Percentiles rank a stretch among this genome's conserved stretches.
Evolutionary conservation across 2,113 vertebrate species (phyloP).

Genomic region (Athene noctua): DNA sequence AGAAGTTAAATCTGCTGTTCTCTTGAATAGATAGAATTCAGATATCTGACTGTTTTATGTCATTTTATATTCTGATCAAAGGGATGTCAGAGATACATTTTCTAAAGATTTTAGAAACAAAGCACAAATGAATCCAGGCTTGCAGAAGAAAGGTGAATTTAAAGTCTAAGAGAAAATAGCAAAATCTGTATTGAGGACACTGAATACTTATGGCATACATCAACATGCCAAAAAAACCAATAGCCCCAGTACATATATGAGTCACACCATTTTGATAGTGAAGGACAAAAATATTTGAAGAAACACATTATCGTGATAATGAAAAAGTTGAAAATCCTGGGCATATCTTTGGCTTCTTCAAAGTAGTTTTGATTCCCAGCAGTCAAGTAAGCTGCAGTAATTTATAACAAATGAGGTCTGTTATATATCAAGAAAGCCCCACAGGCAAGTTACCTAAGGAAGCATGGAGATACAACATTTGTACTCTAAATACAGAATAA

Average conservation of each 20-base stretch:
- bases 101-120: neutral
- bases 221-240: neutral
- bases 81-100: neutral
- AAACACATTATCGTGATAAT: neutral
- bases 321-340: neutral
- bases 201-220: neutral
- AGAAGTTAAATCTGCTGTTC: neutral
- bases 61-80: neutral
- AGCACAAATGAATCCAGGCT: neutral
- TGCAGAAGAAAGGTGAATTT: neutral
- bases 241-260: neutral
- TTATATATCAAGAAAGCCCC: neutral
- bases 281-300: neutral
- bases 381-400: neutral
- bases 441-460: neutral
- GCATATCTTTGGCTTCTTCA: neutral
- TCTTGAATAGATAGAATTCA: neutral
- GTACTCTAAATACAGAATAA: neutral
- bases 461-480: neutral
- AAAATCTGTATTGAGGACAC: neutral
- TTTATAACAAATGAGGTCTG: neutral
- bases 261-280: neutral
- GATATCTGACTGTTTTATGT: neutral
- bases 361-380: neutral
- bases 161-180: neutral